Conservation (phyloP, 1,140 invertebrate genomes). For the Lordiphosa collinella region DNA sequence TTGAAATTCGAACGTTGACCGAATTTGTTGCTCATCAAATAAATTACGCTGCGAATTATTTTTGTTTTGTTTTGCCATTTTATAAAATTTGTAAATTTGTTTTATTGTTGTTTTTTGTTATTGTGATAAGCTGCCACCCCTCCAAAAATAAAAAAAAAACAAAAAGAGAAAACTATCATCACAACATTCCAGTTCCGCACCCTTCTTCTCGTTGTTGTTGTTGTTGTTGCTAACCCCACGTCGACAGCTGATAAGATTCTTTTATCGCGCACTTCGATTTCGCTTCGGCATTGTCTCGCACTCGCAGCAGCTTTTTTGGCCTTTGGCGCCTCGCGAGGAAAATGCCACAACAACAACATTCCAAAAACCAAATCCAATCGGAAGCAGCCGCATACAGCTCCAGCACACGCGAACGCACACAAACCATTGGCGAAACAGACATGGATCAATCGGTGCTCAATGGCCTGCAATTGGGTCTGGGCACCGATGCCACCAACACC, state of each 20-base stretch:
- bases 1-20: constrained; percentile 75
- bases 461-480: constrained; percentile 36
- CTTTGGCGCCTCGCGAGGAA: constrained; percentile 41
- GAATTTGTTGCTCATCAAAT: constrained; percentile 53
- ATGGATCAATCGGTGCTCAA: constrained; percentile 74
- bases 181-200: constrained; percentile 30
- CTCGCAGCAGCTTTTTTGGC: constrained; percentile 45
- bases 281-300: constrained; percentile 40
- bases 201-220: background rate
- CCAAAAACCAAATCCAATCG: background rate
- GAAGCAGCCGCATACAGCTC: constrained; percentile 1
- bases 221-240: background rate
- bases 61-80: background rate
- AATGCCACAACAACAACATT: constrained; percentile 42
- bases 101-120: constrained; percentile 27
- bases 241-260: constrained; percentile 51
- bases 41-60: no score
- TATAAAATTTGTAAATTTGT: background rate
- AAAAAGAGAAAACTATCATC: constrained; percentile 24
- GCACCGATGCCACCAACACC: constrained; percentile 9
- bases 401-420: constrained; percentile 34
- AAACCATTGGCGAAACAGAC: constrained; percentile 66
- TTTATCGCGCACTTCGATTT: background rate
- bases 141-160: no score
- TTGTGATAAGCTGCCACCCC: constrained; percentile 29